Conservation (phyloP, 2,888 invertebrate genomes). For the Tiliacea aurago region DNA sequence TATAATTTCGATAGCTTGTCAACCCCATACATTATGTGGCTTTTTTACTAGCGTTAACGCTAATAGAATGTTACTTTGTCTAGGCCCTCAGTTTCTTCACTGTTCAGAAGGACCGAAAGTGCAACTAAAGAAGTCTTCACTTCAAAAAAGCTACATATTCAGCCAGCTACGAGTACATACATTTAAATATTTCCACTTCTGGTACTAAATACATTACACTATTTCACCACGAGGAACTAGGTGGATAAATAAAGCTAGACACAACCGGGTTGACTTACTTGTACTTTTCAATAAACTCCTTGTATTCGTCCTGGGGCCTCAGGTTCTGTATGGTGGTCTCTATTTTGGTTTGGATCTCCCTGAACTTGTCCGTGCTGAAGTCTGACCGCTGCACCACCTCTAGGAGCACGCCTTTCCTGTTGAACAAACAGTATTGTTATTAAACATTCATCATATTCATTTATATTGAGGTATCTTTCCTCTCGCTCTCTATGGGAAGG, state of each 20-base stretch:
- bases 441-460: not conserved
- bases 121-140: too few relatives aligned
- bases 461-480: too few relatives aligned
- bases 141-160: not conserved
- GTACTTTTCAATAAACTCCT: constrained; percentile 96
- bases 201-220: too few relatives aligned
- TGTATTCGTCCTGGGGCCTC: constrained; percentile 96
- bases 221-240: not conserved
- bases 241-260: not conserved
- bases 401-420: constrained; percentile 94
- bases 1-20: too few relatives aligned
- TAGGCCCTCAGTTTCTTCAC: too few relatives aligned
- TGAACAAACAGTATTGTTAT: constrained; percentile 15
- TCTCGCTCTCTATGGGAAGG: too few relatives aligned
- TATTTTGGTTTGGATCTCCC: constrained; percentile 94
- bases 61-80: too few relatives aligned
- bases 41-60: too few relatives aligned
- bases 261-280: constrained; percentile 90
- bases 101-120: too few relatives aligned
- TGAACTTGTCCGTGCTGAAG: constrained; percentile 95
- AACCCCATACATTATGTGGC: too few relatives aligned
- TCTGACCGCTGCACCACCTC: constrained; percentile 95
- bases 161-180: not conserved
- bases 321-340: constrained; percentile 94
- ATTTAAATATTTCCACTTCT: too few relatives aligned